Base-by-base conservation (phyloP, 2,888 invertebrate genomes). In the Theretra japonica region DNA sequence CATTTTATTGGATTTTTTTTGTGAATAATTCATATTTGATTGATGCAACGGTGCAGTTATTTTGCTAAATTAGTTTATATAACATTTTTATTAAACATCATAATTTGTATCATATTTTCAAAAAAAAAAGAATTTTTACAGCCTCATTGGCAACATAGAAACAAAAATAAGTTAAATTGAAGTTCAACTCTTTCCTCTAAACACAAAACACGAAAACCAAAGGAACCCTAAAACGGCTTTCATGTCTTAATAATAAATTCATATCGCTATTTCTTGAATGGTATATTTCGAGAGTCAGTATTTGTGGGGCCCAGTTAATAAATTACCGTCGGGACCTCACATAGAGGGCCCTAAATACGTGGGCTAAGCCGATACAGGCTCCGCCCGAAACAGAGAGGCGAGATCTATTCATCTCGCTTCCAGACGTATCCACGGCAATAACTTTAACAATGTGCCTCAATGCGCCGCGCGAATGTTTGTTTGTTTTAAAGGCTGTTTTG, bases 261-360 rank as follows among this genome's bases (percentile, higher is more conserved):
- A 88, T 87, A 84, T 85, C 81, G 86, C 82, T 84, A 84, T 87
- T 87, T 84, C 85, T 84, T 84, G 81, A 81, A 85, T 83, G 83
- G 84, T 81, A 77, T 82, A 65, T 90, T 90, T 90, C 87, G 91
- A 89, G 90, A 89, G 87, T 81, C 81, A 77, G 84, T 82, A 80
- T 86, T 84, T 89, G 93, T 93, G 93, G 89, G 93, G 92, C 88
- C 91, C 84, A 78, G 82, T 88, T 89, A 90, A 92, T 93, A 92
- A 93, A 92, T 94, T 91, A 90, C 82, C 77, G 83, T 83, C 83
- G 86, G 84, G 93, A 94, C 94, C 94, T 90, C 94, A 94, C 94
- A 93, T 87, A 82, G 86, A 86, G 91, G 84, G 82, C 81, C 79
- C 86, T 90, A 89, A 90, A 88, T 87, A 90, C 88, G 88, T 89